Conservation (phyloP, 37 sponge, comb jelly and placozoan genomes). For the Ephydatia muelleri region DNA sequence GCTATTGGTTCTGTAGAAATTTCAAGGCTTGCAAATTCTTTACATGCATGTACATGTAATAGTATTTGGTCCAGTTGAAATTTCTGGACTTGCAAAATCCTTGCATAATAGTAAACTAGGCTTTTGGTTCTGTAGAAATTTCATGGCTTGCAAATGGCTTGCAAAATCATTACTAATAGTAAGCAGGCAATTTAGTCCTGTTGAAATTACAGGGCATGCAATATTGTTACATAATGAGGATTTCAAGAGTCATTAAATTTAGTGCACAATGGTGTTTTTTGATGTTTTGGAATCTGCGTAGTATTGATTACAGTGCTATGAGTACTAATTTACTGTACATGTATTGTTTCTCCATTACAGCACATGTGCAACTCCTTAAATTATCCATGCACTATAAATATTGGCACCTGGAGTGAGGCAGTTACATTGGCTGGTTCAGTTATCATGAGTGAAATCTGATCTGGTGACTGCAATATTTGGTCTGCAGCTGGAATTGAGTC, state of each 20-base stretch:
- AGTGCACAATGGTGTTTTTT: background rate
- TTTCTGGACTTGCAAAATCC: background rate
- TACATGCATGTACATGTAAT: background rate
- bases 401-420: slow-evolving; percentile 1
- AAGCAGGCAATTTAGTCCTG: slow-evolving; percentile 1
- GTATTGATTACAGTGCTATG: slow-evolving; percentile 1
- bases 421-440: slow-evolving; percentile 1
- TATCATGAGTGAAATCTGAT: slow-evolving; percentile 1
- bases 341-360: slow-evolving; percentile 1
- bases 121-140: background rate
- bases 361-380: background rate
- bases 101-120: background rate
- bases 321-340: background rate
- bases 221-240: background rate
- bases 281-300: background rate
- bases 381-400: slow-evolving; percentile 1
- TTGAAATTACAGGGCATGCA: background rate
- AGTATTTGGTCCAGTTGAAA: slow-evolving; percentile 1
- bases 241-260: background rate
- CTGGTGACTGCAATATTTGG: background rate
- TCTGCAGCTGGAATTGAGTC: slow-evolving; percentile 1
- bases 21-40: slow-evolving; percentile 1
- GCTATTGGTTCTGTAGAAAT: slow-evolving; percentile 1
- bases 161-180: background rate
- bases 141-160: background rate